Percentiles rank a stretch among this genome's conserved stretches.
Conservation (phyloP, 2,888 invertebrate genomes). For the Eupithecia inturbata region DNA sequence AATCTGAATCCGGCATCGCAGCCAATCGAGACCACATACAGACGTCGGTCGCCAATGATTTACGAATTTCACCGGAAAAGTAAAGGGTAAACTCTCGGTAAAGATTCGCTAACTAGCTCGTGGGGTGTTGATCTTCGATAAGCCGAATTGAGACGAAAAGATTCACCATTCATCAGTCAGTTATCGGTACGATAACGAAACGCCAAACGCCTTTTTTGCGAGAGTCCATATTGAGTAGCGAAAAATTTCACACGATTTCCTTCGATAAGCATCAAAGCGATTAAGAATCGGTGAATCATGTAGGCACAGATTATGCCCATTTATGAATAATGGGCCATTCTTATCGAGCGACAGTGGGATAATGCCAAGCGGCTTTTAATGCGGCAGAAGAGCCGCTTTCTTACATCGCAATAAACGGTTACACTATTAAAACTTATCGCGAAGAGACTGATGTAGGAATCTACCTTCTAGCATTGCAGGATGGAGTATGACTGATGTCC, state of each 20-base stretch:
- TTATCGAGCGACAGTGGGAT: slow-evolving; percentile 39
- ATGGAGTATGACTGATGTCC: slow-evolving; percentile 47
- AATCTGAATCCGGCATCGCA: slow-evolving; percentile 63
- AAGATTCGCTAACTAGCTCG: slow-evolving; percentile 78
- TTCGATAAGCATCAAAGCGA: slow-evolving; percentile 62
- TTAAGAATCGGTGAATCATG: slow-evolving; percentile 51
- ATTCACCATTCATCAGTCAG: slow-evolving; percentile 81
- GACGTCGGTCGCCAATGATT: slow-evolving; percentile 77
- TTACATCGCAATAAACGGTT: slow-evolving; percentile 25
- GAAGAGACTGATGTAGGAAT: slow-evolving; percentile 15
- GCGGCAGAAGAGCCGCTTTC: slow-evolving; percentile 25
- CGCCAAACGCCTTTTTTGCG: slow-evolving; percentile 67
- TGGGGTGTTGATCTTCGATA: slow-evolving; percentile 77
- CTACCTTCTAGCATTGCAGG: slow-evolving; percentile 32
- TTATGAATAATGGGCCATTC: slow-evolving; percentile 53
- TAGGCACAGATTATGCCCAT: slow-evolving; percentile 49
- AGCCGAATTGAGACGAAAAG: slow-evolving; percentile 81
- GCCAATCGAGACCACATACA: slow-evolving; percentile 69
- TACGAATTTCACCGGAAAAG: slow-evolving; percentile 50
- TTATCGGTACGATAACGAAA: slow-evolving; percentile 75
- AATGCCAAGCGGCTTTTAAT: slow-evolving; percentile 39
- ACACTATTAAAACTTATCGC: slow-evolving; percentile 23
- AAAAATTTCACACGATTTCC: slow-evolving; percentile 68
- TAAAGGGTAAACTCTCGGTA: slow-evolving; percentile 55
- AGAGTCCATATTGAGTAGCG: slow-evolving; percentile 65